phyloP scores from a whole-genome alignment of 2,797 vertebrate species.

The Anguilla pacifica region DNA sequence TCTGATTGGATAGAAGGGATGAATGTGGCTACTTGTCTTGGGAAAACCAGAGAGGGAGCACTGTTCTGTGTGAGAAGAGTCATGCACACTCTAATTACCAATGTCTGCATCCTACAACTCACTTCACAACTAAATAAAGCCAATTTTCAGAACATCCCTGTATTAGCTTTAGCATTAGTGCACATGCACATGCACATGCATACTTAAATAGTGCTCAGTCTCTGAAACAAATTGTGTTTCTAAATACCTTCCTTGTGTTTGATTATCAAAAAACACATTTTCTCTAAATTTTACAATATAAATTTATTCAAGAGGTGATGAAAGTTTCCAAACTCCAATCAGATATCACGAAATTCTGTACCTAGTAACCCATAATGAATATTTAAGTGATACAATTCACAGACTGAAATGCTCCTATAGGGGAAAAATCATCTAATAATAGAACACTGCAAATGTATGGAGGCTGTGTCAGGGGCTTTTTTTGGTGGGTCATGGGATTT shows the following conservation, averaged over 20 bases:
- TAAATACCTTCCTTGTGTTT: background rate
- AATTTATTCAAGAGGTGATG: background rate
- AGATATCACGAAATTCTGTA: background rate
- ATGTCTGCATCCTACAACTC: background rate
- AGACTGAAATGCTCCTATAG: background rate
- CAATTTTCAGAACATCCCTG: background rate
- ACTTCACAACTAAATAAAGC: background rate
- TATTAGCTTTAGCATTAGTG: background rate
- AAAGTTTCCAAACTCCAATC: background rate
- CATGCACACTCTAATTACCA: background rate
- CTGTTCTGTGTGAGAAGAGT: background rate
- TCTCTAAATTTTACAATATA: background rate
- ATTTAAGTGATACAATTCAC: background rate
- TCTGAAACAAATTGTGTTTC: background rate
- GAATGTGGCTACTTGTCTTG: slow-evolving; percentile 9
- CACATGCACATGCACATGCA: background rate
- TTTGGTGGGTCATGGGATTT: background rate
- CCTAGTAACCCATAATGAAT: background rate
- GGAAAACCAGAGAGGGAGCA: background rate
- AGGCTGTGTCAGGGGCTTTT: background rate
- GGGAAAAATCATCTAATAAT: background rate
- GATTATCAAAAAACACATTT: background rate
- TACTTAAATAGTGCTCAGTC: background rate
- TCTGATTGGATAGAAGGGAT: slow-evolving; percentile 10
- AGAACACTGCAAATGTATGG: background rate